phyloP scores from a whole-genome alignment of 2,113 vertebrate species.

The Zosterops hypoxanthus region DNA sequence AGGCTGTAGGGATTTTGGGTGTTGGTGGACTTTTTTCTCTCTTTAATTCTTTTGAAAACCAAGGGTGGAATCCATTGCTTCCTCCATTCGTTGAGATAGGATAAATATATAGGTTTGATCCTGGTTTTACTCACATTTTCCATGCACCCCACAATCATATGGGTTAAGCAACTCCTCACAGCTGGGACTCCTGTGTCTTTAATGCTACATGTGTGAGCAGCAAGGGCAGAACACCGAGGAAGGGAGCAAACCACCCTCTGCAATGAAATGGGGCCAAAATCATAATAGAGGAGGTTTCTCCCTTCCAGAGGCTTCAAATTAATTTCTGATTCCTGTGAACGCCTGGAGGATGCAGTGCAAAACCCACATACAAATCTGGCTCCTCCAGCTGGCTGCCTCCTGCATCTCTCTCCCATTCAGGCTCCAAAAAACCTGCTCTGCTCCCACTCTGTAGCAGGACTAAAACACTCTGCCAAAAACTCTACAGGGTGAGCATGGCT shows the following conservation, averaged over 20 bases:
- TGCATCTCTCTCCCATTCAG: neutral
- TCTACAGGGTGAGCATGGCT: accelerated
- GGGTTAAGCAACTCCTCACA: neutral
- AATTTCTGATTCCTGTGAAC: neutral
- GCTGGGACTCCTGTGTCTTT: neutral
- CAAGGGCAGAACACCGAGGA: neutral
- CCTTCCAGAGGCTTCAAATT: neutral
- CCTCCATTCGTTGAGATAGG: neutral
- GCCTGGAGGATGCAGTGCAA: neutral
- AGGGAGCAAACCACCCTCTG: neutral
- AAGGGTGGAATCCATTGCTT: neutral
- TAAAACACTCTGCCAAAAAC: accelerated
- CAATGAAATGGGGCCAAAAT: neutral
- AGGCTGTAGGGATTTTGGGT: neutral
- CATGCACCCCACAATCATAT: accelerated
- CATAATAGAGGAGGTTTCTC: neutral
- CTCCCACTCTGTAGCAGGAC: neutral
- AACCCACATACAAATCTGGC: neutral
- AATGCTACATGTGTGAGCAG: neutral
- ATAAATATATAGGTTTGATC: neutral
- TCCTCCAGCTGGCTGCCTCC: neutral
- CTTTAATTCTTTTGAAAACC: neutral
- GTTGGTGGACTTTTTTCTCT: neutral
- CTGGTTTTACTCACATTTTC: neutral
- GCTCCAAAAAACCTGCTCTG: neutral